Percentiles rank a stretch among this genome's conserved stretches.
Evolutionary conservation across 2,888 invertebrate genomes (phyloP).

Genomic region (Acanthopleura granulata): DNA sequence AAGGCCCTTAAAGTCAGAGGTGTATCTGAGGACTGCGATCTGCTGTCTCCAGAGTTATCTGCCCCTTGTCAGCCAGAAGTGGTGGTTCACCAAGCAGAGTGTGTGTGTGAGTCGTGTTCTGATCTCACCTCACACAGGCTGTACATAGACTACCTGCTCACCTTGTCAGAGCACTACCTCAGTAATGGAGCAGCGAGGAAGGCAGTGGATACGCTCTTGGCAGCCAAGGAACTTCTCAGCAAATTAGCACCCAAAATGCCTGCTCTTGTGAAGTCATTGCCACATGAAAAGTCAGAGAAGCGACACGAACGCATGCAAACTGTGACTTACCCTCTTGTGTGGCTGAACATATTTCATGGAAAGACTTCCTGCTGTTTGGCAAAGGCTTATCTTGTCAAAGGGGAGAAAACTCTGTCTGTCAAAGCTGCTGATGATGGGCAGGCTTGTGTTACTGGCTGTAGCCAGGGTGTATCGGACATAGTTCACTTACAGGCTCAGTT

Average conservation of each 20-base stretch:
- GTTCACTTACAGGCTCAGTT: background rate
- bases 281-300: too few relatives aligned
- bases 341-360: too few relatives aligned
- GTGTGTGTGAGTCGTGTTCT: background rate
- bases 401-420: background rate
- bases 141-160: background rate
- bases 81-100: background rate
- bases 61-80: background rate
- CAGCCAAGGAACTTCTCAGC: background rate
- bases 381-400: background rate
- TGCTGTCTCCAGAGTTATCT: background rate
- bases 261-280: background rate
- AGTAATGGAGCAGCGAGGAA: background rate
- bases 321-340: too few relatives aligned
- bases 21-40: background rate
- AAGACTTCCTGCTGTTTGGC: too few relatives aligned
- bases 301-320: too few relatives aligned
- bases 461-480: background rate
- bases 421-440: background rate
- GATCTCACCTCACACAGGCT: background rate
- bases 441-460: background rate
- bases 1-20: background rate
- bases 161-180: conserved; percentile 4
- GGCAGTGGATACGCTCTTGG: background rate
- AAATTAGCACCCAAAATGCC: background rate